These are phyloP conservation scores for Rosalia funebris DNA, from an alignment of 2,888 invertebrate species.

Conservation along the genomic window DNA sequence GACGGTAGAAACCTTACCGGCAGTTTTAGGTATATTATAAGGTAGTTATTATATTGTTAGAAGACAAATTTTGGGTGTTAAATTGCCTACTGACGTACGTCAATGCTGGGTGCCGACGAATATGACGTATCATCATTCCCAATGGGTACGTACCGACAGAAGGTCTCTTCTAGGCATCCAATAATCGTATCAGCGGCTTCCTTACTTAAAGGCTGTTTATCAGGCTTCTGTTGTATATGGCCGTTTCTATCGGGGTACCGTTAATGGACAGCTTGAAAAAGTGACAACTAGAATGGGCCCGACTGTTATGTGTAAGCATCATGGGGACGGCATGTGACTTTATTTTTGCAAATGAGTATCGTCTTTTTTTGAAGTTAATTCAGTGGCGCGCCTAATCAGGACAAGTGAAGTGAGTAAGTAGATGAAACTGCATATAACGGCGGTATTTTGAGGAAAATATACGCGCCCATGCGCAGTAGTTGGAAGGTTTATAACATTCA, in stretches of 20 bases:
- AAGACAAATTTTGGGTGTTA: too few species aligned
- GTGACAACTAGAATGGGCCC: slow-evolving; percentile 38
- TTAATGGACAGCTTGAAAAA: slow-evolving; percentile 39
- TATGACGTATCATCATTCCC: slow-evolving; percentile 59
- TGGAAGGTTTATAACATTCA: too few species aligned
- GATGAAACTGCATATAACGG: too few species aligned
- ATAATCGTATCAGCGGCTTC: slow-evolving; percentile 45
- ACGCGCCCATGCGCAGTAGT: too few species aligned
- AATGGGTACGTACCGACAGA: slow-evolving; percentile 54
- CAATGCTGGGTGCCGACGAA: slow-evolving; percentile 40
- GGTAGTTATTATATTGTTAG: too few species aligned
- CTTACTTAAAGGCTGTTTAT: slow-evolving; percentile 33
- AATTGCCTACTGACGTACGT: too few species aligned
- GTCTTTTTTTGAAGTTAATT: not conserved
- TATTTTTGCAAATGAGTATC: not conserved
- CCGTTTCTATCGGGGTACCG: slow-evolving; percentile 39
- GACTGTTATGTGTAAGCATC: not conserved
- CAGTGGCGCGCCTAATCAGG: not conserved
- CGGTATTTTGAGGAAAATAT: too few species aligned
- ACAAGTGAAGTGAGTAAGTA: too few species aligned
- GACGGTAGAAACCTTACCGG: too few species aligned
- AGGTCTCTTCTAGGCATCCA: slow-evolving; percentile 45
- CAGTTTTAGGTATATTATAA: too few species aligned
- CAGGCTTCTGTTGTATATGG: slow-evolving; percentile 31
- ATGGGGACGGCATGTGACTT: not conserved